A percentile compares a stretch with the other conserved stretches of the same genome.
These are phyloP conservation scores for Conomelus anceps DNA, from an alignment of 2,888 invertebrate species.

Conservation along the genomic window DNA sequence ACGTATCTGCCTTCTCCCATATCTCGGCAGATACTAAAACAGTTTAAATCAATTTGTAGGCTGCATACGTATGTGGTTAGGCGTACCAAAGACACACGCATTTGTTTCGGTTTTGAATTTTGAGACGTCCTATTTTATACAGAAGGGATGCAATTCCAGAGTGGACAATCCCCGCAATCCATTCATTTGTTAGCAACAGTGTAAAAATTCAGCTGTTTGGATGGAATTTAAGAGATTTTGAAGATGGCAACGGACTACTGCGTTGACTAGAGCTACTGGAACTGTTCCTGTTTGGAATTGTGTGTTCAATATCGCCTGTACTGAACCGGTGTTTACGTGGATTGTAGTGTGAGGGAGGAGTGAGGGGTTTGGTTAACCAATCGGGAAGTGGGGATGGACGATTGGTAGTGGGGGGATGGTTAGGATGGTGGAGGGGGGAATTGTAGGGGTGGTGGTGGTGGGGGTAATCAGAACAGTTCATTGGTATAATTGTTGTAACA, in stretches of 20 bases:
- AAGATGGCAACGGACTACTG: slow-evolving; percentile 52
- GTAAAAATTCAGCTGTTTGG: slow-evolving; percentile 36
- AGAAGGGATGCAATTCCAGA: background rate
- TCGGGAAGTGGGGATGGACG: slow-evolving; percentile 16
- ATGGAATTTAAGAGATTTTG: slow-evolving; percentile 56
- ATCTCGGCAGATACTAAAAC: too few relatives aligned
- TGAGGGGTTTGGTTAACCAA: slow-evolving; percentile 26
- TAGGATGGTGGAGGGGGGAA: background rate
- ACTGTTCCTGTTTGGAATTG: slow-evolving; percentile 42
- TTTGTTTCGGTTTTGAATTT: too few relatives aligned
- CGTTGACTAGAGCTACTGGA: slow-evolving; percentile 43
- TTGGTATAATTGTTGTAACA: background rate
- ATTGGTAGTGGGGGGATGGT: background rate
- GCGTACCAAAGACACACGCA: too few relatives aligned
- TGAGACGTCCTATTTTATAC: background rate
- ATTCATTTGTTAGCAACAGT: background rate
- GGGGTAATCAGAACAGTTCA: background rate
- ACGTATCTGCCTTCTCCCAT: too few relatives aligned
- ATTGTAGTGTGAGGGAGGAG: slow-evolving; percentile 38
- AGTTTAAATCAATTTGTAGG: too few relatives aligned
- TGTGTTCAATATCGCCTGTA: slow-evolving; percentile 58
- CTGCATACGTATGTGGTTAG: too few relatives aligned
- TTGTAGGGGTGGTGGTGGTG: too few relatives aligned
- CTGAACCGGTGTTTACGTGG: slow-evolving; percentile 53
- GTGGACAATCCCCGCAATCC: background rate